These are phyloP conservation scores for Euthynnus affinis DNA, from an alignment of 2,797 vertebrate genomes.

Conservation along the genomic window DNA sequence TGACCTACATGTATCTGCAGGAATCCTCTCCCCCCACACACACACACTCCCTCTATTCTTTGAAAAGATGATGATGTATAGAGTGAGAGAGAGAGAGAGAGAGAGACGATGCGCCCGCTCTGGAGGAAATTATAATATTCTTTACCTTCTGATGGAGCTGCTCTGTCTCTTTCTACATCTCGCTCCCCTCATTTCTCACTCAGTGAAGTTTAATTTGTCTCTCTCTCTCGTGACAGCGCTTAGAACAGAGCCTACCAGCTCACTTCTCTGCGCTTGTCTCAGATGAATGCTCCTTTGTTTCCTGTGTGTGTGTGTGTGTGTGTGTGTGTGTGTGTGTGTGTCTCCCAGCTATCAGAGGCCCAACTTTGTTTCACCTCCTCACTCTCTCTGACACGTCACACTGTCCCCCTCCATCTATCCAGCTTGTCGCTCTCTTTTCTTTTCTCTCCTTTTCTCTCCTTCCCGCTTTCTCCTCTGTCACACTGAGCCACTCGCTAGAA, in stretches of 20 bases:
- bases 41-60: background rate
- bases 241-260: conserved; percentile 19
- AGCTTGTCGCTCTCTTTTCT: background rate
- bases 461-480: background rate
- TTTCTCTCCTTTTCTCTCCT: background rate
- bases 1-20: conserved; percentile 76
- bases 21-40: conserved; percentile 8
- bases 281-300: conserved; percentile 70
- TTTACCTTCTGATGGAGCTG: conserved; percentile 5
- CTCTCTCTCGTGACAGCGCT: conserved; percentile 18
- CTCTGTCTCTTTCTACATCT: background rate
- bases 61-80: background rate
- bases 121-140: conserved; percentile 7
- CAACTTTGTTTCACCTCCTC: conserved; percentile 46
- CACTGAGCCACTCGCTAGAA: conserved; percentile 3
- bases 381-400: conserved; percentile 51
- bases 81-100: conserved; percentile 18
- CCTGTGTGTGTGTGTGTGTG: no score
- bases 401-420: background rate
- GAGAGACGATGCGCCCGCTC: conserved; percentile 7
- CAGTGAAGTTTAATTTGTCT: background rate
- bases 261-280: conserved; percentile 9
- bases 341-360: conserved; percentile 15
- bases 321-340: background rate
- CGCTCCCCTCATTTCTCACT: conserved; percentile 17